Percentiles rank a stretch among this genome's conserved stretches.
Evolutionary conservation across 2,888 invertebrate species (phyloP).

Genomic region (Tromatobia lineatoria): DNA sequence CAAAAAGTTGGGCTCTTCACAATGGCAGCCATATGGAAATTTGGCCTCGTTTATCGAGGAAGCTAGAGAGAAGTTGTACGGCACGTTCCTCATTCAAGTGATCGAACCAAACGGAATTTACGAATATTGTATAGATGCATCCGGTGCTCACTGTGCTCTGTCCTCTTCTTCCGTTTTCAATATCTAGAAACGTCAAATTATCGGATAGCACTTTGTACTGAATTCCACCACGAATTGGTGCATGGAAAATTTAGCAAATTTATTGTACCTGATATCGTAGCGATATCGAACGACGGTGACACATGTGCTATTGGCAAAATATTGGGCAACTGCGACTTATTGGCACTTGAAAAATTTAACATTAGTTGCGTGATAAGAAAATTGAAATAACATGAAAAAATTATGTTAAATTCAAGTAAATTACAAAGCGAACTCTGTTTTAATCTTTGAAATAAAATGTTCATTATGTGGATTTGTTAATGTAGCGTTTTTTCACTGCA

Average conservation of each 20-base stretch:
- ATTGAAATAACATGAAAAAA: too few relatives aligned
- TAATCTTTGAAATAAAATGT: too few relatives aligned
- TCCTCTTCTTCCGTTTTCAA: neutral
- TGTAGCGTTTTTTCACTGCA: too few relatives aligned
- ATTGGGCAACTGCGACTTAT: neutral
- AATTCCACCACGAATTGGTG: neutral
- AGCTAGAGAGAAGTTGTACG: neutral
- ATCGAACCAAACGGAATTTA: constrained; percentile 30
- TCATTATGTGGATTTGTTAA: too few relatives aligned
- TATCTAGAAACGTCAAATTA: constrained; percentile 9
- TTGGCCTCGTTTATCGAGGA: constrained; percentile 34
- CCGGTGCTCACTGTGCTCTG: neutral
- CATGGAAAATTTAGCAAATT: constrained; percentile 8
- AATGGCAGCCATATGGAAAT: neutral
- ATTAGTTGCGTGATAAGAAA: neutral
- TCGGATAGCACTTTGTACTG: constrained; percentile 8
- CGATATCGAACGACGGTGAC: neutral
- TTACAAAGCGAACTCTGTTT: too few relatives aligned
- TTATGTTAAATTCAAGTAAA: too few relatives aligned
- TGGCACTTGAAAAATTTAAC: neutral
- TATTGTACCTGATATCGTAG: neutral
- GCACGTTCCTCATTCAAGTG: constrained; percentile 29
- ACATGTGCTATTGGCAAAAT: neutral
- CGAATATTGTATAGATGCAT: constrained; percentile 1
- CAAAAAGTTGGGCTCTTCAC: too few relatives aligned